A percentile compares a stretch with the other conserved stretches of the same genome.
Conservation (phyloP, 2,888 invertebrate genomes). For the Acanthosepion lycidas region DNA sequence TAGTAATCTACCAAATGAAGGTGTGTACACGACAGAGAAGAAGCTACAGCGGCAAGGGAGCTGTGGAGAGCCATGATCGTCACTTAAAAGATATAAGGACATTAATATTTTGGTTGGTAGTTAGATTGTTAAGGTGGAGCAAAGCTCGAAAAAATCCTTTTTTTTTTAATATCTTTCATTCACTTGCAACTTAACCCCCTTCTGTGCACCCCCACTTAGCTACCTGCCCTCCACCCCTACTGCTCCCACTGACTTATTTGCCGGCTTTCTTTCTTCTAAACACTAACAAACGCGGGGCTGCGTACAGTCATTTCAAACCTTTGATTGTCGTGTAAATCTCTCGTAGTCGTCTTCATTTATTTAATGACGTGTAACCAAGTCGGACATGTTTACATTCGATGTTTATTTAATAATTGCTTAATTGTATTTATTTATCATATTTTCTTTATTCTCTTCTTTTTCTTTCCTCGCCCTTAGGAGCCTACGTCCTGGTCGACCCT, state of each 20-base stretch:
- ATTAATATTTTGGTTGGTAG: neutral
- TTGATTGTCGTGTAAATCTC: neutral
- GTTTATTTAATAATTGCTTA: neutral
- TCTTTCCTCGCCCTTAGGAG: neutral
- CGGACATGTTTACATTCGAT: neutral
- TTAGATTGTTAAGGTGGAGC: neutral
- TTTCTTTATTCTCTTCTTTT: neutral
- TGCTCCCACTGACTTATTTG: neutral
- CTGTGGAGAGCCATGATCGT: too few species aligned
- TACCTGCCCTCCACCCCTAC: too few species aligned
- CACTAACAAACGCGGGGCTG: neutral
- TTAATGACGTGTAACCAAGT: neutral
- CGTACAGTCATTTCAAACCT: neutral
- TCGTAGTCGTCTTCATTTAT: neutral
- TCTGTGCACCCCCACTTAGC: too few species aligned
- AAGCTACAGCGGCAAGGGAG: too few species aligned
- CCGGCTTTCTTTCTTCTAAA: neutral
- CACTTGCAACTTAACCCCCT: too few species aligned
- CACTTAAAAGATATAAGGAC: neutral
- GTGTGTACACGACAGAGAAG: too few species aligned
- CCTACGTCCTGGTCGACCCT: neutral
- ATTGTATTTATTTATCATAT: neutral
- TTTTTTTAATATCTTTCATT: too few species aligned
- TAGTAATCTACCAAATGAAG: too few species aligned
- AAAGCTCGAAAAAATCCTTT: too few species aligned